Evolutionary conservation across 2,797 vertebrate genomes (phyloP).

Genomic region (Ispidina picta): DNA sequence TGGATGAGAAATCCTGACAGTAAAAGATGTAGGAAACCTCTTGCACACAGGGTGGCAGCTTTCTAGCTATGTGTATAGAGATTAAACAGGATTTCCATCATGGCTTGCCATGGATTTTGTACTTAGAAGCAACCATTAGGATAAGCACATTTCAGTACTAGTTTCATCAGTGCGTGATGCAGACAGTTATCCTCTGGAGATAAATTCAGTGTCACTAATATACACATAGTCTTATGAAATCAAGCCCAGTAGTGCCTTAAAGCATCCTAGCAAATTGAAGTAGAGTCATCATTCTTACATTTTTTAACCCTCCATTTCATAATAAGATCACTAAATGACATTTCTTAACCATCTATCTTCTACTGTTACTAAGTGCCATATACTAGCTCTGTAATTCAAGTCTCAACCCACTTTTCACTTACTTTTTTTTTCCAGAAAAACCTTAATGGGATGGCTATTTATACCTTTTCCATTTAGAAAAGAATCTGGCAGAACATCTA

Average conservation of each 20-base stretch:
- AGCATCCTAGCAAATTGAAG: neutral
- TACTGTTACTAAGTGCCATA: neutral
- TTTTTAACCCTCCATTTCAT: neutral
- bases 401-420: neutral
- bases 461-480: neutral
- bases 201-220: neutral
- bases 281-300: neutral
- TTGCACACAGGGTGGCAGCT: neutral
- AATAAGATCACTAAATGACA: neutral
- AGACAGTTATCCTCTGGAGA: neutral
- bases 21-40: neutral
- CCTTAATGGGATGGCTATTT: neutral
- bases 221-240: neutral
- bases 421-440: neutral
- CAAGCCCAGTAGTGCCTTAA: neutral
- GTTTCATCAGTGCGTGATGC: neutral
- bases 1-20: neutral
- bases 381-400: neutral
- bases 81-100: constrained; percentile 20
- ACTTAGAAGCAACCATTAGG: constrained; percentile 3
- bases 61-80: neutral
- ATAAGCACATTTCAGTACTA: neutral
- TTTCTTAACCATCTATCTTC: neutral
- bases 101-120: neutral
- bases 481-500: neutral